A percentile compares a stretch with the other conserved stretches of the same genome.
Evolutionary conservation across 2,797 vertebrate species (phyloP).

Genomic region (Alcedo quadribrachys): DNA sequence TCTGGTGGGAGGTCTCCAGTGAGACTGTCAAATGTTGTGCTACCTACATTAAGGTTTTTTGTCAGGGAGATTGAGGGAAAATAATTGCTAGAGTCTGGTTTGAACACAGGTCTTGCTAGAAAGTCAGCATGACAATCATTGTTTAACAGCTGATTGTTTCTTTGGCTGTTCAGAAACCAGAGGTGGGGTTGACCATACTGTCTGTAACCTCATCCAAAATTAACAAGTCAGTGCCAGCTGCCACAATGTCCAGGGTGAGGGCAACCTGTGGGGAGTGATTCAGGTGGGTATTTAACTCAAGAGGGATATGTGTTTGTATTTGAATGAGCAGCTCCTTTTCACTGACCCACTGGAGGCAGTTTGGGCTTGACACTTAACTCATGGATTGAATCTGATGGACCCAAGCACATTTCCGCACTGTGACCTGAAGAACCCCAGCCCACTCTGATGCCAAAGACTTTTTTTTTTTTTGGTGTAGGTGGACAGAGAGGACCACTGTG

Average conservation of each 20-base stretch:
- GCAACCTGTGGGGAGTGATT: neutral
- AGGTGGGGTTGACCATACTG: neutral
- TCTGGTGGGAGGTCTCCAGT: neutral
- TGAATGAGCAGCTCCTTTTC: neutral
- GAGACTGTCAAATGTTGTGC: neutral
- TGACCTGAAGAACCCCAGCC: rapidly evolving
- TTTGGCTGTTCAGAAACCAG: neutral
- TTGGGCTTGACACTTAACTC: neutral
- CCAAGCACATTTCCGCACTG: rapidly evolving
- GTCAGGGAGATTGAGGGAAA: neutral
- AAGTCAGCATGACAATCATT: neutral
- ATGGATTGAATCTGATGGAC: neutral
- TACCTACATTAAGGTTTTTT: neutral
- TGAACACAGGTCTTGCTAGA: neutral
- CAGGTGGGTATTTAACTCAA: neutral
- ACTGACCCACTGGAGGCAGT: neutral
- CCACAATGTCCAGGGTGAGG: neutral
- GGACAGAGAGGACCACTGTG: neutral
- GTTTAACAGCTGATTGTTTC: neutral
- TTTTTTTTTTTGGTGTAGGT: neutral
- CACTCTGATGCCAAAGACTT: neutral
- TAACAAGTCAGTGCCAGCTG: neutral
- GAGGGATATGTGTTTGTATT: neutral
- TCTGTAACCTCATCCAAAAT: neutral
- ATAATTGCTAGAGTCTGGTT: neutral